Base-by-base conservation (phyloP, 30 jellyfish, hydroid and myxozoan species). In the Turritopsis rubra region DNA sequence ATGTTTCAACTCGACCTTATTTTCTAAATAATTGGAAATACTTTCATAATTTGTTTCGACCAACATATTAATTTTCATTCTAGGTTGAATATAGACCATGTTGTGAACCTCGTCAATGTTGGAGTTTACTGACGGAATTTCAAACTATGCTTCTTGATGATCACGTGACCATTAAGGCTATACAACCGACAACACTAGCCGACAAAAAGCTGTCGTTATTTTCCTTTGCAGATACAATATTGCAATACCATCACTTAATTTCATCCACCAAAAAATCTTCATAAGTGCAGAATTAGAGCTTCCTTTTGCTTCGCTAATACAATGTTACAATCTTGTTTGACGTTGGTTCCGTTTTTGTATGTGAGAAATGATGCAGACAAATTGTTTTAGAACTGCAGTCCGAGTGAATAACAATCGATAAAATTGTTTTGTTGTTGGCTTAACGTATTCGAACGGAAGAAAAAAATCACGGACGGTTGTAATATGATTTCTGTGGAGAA, bases 11-110 rank as follows among this genome's bases (percentile, higher is more conserved):
- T 41, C 30, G 77, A 68, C 9, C 17, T 27, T n/a, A 16, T 27
- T 68, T n/a, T 68, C 8, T 1, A 68, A 7, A 7, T 68, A 41
- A 13, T 41, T 19, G 27, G 77, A 68, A 7, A 8, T 27, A 7
- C 31, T 27, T 68, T n/a, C 19, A n/a, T 1, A 68, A 7, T 68
- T 68, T 19, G 27, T 1, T n/a, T 68, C n/a, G n/a, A n/a, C n/a
- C n/a, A n/a, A n/a, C n/a, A n/a, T n/a, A n/a, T n/a, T n/a, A n/a
- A n/a, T n/a, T n/a, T n/a, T 1, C 9, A 7, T 68, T 68, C 9
- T 27, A 68, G 77, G 77, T 9, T 23, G 77, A 68, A 68, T 68
- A 68, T 0, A 68, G 30, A 22, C 77, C 77, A 22, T 68, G 77
- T 19, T 68, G 23, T 0, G 77, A n/a, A 7, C 77, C 77, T 27